Percentiles rank a stretch among this genome's conserved stretches.
Conservation (phyloP, 1,140 invertebrate genomes). For the Neodiprion lecontei region DNA sequence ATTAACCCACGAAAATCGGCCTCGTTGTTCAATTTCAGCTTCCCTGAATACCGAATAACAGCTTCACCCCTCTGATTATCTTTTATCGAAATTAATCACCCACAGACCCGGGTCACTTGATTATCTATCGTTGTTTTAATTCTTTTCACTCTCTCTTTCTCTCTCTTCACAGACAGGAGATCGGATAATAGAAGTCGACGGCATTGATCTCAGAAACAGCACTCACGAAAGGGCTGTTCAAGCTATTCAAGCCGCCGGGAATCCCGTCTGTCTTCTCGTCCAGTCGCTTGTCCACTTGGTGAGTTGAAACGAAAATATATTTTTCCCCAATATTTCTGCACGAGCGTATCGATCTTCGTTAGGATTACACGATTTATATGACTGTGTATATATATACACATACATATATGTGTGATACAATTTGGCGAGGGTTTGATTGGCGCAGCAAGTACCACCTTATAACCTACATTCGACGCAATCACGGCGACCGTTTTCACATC, state of each 20-base stretch:
- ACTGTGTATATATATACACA: neutral
- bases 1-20: no score
- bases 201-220: slow-evolving; percentile 86
- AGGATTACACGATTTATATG: neutral
- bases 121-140: neutral
- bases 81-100: neutral
- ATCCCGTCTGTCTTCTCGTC: slow-evolving; percentile 89
- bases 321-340: neutral
- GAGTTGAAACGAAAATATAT: slow-evolving; percentile 46
- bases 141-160: neutral
- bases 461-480: no score
- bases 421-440: no score
- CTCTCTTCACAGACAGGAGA: slow-evolving; percentile 77
- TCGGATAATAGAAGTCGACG: slow-evolving; percentile 92
- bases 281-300: slow-evolving; percentile 90
- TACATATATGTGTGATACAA: no score
- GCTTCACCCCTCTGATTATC: neutral
- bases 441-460: no score
- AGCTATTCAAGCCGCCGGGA: slow-evolving; percentile 89
- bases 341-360: neutral
- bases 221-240: slow-evolving; percentile 96
- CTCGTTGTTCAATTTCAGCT: neutral
- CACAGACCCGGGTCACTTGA: neutral
- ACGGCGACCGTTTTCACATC: no score
- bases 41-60: neutral